Evolutionary conservation across 2,888 invertebrate genomes (phyloP), one percentile per base, ranked within the genome.

Genomic region (Alloplasta piceator): DNA sequence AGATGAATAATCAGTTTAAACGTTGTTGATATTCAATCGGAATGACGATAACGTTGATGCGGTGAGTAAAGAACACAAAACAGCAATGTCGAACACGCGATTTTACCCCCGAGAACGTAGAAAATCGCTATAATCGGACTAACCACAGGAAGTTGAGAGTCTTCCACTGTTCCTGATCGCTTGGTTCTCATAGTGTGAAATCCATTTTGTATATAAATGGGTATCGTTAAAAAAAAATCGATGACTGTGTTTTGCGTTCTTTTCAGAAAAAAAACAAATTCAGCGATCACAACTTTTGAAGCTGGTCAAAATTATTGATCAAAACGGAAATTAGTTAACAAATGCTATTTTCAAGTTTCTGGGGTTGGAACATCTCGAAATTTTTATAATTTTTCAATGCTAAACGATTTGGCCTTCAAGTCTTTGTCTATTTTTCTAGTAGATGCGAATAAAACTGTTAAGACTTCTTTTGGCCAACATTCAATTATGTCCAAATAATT

Each of bases 401-500:
- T 43, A 10, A 43, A 43, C 4, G 1, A 43, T 43, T 43, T 43
- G 2, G 1, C 10, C 10, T 43, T 43, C 4, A 43, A 43, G 1
- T 10, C 4, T 43, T 43, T 4, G 4, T 43, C 43, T 43, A 9
- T 9, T 43, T 9, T 43, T 43, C n/a, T 43, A 43, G 43, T 9
- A 43, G 6, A 9, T 43, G 6, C 10, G 26, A 26, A 26, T 26
- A 26, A 26, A 26, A 26, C 26, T 26, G 26, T 26, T 3, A 26
- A 26, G 26, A 26, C 12, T 52, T 6, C 5, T 60, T 63, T 80
- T 80, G 76, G 76, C 80, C 10, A 64, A 60, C 46, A 39, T 46
- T 68, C 50, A 56, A 58, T 77, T 60, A 67, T 76, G 73, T 50
- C 73, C 63, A 80, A 77, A 68, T 80, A 50, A 63, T 73, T 60